Percentiles rank a stretch among this genome's conserved stretches.
Conservation (phyloP, 2,888 invertebrate species). For the Trachelus tabidus region DNA sequence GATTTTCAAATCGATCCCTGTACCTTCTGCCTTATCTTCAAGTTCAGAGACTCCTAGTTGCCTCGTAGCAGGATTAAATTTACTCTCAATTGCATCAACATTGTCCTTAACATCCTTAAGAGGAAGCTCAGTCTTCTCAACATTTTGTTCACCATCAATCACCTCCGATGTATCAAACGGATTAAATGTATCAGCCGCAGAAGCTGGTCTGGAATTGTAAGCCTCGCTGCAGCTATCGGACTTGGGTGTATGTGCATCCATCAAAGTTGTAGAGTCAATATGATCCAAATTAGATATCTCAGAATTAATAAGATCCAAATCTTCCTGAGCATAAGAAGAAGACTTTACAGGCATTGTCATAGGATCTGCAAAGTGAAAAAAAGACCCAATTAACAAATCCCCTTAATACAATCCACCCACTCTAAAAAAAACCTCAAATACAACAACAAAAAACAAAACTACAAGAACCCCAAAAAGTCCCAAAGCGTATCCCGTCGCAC, state of each 20-base stretch:
- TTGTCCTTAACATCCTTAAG: slow-evolving; percentile 1
- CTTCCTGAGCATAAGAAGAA: slow-evolving; percentile 52
- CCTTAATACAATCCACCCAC: background rate
- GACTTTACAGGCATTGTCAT: slow-evolving; percentile 51
- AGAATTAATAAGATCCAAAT: slow-evolving; percentile 53
- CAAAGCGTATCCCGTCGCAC: background rate
- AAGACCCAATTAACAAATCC: background rate
- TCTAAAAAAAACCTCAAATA: background rate
- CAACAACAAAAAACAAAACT: background rate
- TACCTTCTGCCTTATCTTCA: slow-evolving; percentile 27
- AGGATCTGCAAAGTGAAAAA: slow-evolving; percentile 45
- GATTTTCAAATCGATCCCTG: slow-evolving; percentile 27
- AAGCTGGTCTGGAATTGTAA: slow-evolving; percentile 39
- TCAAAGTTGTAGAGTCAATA: background rate
- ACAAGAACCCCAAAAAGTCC: background rate
- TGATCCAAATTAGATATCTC: slow-evolving; percentile 46
- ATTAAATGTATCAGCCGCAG: slow-evolving; percentile 41
- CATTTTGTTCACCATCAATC: slow-evolving; percentile 32
- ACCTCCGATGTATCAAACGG: slow-evolving; percentile 30
- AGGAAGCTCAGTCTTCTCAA: slow-evolving; percentile 22
- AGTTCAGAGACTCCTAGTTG: slow-evolving; percentile 40
- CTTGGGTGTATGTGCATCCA: slow-evolving; percentile 28
- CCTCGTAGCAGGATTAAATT: slow-evolving; percentile 26
- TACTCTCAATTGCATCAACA: slow-evolving; percentile 2
- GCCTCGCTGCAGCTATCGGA: slow-evolving; percentile 37